Evolutionary conservation across 2,888 invertebrate genomes (phyloP).

Genomic region (Xestoiulus laeticollis): DNA sequence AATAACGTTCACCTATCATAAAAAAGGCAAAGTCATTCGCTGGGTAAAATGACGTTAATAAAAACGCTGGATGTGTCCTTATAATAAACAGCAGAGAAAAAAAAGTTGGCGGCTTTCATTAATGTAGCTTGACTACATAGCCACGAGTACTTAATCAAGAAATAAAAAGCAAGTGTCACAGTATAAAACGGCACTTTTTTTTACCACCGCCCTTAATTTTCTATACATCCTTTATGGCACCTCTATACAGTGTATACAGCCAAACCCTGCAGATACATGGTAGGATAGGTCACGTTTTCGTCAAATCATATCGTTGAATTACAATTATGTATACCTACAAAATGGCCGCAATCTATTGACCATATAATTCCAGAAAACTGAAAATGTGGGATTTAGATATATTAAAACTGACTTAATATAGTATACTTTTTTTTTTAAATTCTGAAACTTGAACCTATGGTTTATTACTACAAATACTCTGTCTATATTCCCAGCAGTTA

Average conservation of each 20-base stretch:
- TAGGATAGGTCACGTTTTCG: not conserved
- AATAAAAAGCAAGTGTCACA: slow-evolving; percentile 29
- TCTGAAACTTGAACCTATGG: too few relatives aligned
- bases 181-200: slow-evolving; percentile 19
- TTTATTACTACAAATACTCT: too few relatives aligned
- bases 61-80: slow-evolving; percentile 34
- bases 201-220: slow-evolving; percentile 4
- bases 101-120: slow-evolving; percentile 22
- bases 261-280: not conserved
- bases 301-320: too few relatives aligned
- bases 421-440: too few relatives aligned
- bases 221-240: not conserved
- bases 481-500: too few relatives aligned
- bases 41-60: slow-evolving; percentile 15
- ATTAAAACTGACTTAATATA: too few relatives aligned
- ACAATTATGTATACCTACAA: too few relatives aligned
- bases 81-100: not conserved
- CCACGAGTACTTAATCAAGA: slow-evolving; percentile 23
- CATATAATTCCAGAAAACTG: too few relatives aligned
- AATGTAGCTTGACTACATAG: slow-evolving; percentile 22
- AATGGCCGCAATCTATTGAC: too few relatives aligned
- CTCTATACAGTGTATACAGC: not conserved
- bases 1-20: slow-evolving; percentile 12
- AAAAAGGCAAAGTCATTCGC: slow-evolving; percentile 28
- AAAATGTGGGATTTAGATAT: too few relatives aligned